Conservation (phyloP, 35 echinoderm and acorn worm genomes). For the Anneissia japonica region DNA sequence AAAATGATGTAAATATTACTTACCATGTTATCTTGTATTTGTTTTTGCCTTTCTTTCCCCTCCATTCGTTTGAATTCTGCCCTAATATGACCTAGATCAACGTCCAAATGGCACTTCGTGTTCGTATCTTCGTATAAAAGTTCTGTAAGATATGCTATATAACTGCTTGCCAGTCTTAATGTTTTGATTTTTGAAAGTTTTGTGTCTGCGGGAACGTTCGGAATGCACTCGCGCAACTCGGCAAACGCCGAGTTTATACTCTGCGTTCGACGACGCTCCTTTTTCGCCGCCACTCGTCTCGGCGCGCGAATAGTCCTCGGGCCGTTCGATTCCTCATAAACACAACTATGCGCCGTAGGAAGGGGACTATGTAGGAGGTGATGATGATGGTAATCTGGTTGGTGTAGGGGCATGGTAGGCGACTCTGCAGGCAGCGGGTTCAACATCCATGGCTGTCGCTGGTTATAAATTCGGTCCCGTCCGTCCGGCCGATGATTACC, state of each 20-base stretch:
- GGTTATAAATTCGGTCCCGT: not conserved
- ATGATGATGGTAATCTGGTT: not conserved
- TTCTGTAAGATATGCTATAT: constrained; percentile 90
- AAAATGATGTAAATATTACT: constrained; percentile 18
- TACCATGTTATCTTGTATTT: constrained; percentile 41
- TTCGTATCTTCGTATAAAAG: constrained; percentile 57
- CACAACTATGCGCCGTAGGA: not conserved
- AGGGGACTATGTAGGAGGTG: not conserved
- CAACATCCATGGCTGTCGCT: not conserved
- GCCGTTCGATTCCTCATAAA: not conserved
- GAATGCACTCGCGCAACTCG: constrained; percentile 93
- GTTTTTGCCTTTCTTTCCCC: constrained; percentile 48
- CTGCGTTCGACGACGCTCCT: constrained; percentile 88
- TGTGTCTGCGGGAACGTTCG: constrained; percentile 95
- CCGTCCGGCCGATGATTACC: not conserved
- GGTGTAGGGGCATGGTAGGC: not conserved
- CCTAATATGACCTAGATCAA: constrained; percentile 29
- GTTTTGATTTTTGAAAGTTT: constrained; percentile 99
- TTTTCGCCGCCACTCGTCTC: constrained; percentile 38
- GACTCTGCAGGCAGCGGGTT: not conserved
- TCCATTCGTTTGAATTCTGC: constrained; percentile 60
- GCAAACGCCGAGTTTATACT: constrained; percentile 96
- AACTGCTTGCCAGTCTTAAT: constrained; percentile 90
- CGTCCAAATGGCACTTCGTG: constrained; percentile 1
- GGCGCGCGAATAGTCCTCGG: not conserved